Evolutionary conservation across 1,140 invertebrate species (phyloP).

Genomic region (Drosophila equinoxialis): DNA sequence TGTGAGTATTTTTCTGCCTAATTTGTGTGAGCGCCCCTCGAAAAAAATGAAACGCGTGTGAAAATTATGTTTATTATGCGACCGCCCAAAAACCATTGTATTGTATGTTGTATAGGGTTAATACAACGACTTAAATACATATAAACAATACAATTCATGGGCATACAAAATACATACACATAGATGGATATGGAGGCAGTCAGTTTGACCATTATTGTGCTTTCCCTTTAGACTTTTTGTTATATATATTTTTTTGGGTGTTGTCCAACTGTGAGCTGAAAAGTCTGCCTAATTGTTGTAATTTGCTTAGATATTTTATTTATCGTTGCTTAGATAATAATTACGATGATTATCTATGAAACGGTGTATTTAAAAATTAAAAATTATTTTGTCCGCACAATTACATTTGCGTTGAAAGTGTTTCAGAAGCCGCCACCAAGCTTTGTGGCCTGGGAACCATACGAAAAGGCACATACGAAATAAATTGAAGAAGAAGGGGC

Average conservation of each 20-base stretch:
- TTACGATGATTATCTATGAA: slow-evolving; percentile 80
- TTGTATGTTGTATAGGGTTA: slow-evolving; percentile 33
- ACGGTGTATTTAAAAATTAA: slow-evolving; percentile 64
- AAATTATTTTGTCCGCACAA: slow-evolving; percentile 35
- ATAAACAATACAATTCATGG: slow-evolving; percentile 28
- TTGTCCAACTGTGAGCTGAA: slow-evolving; percentile 57
- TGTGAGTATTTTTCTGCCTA: slow-evolving; percentile 70
- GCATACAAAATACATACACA: too few relatives aligned
- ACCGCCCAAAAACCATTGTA: slow-evolving; percentile 50
- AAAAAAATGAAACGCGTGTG: slow-evolving; percentile 76
- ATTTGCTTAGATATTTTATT: slow-evolving; percentile 77
- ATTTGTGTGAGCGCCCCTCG: slow-evolving; percentile 67
- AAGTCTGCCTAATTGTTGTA: slow-evolving; percentile 73
- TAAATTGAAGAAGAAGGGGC: slow-evolving; percentile 15
- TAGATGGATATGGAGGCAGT: slow-evolving; percentile 18
- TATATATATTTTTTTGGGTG: slow-evolving; percentile 45
- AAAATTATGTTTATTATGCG: slow-evolving; percentile 76
- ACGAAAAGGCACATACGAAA: slow-evolving; percentile 10
- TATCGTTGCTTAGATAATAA: slow-evolving; percentile 72
- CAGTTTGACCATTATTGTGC: slow-evolving; percentile 43
- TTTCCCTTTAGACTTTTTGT: slow-evolving; percentile 43
- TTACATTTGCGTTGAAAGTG: slow-evolving; percentile 42
- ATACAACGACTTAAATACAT: slow-evolving; percentile 26
- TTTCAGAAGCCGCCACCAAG: slow-evolving; percentile 23
- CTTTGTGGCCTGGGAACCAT: slow-evolving; percentile 55